These are phyloP conservation scores for Schrankia costaestrigalis DNA, from an alignment of 2,888 invertebrate species.

Conservation along the genomic window DNA sequence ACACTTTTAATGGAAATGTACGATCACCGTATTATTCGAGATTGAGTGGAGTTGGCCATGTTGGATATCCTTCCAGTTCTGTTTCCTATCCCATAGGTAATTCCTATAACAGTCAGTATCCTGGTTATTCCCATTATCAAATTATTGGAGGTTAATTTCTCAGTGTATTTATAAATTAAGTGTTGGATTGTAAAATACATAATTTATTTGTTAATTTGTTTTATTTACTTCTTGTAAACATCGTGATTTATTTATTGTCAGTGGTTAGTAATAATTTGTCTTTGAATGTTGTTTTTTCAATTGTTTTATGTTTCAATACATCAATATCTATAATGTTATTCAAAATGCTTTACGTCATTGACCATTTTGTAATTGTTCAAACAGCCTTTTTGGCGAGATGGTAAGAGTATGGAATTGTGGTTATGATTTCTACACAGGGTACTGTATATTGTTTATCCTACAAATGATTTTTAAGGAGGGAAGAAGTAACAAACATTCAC, in stretches of 20 bases:
- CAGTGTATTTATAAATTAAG: neutral
- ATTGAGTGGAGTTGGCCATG: constrained; percentile 2
- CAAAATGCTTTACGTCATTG: too few species aligned
- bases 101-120: constrained; percentile 4
- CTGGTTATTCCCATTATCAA: constrained; percentile 1
- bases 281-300: neutral
- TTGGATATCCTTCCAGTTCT: neutral
- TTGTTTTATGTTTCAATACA: neutral
- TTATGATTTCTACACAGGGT: too few species aligned
- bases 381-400: too few species aligned
- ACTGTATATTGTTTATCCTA: too few species aligned
- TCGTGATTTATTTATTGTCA: neutral
- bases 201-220: constrained; percentile 6
- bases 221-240: constrained; percentile 5
- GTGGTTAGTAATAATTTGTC: too few species aligned
- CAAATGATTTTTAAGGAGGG: too few species aligned
- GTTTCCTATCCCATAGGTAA: constrained; percentile 1
- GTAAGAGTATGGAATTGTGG: too few species aligned
- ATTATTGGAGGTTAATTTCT: neutral
- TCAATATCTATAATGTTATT: too few species aligned
- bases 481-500: too few species aligned
- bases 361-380: too few species aligned
- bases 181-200: constrained; percentile 5
- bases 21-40: too few species aligned
- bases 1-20: constrained; percentile 10